phyloP scores from a whole-genome alignment of 2,113 vertebrate species.

The Antechinus stuartii region DNA sequence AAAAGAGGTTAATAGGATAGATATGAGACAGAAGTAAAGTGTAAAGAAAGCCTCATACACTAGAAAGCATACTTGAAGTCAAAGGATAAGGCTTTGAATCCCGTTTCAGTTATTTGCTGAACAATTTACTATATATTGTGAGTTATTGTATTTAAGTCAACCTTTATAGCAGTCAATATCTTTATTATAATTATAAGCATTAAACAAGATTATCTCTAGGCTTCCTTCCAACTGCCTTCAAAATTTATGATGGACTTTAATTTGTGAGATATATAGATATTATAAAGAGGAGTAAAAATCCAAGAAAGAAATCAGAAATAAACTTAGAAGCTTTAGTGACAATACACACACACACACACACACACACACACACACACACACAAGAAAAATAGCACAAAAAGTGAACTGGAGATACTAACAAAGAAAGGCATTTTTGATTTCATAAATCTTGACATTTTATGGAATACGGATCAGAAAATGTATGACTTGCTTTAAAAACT shows the following conservation, averaged over 20 bases:
- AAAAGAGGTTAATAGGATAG: not conserved
- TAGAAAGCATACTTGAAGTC: not conserved
- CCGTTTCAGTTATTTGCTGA: not conserved
- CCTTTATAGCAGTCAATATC: not conserved
- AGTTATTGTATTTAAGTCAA: not conserved
- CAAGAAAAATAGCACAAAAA: not conserved
- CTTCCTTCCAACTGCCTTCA: not conserved
- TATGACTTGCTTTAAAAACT: too few relatives aligned
- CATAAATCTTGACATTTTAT: too few relatives aligned
- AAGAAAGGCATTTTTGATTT: too few relatives aligned
- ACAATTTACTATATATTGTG: not conserved
- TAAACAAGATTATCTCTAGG: not conserved
- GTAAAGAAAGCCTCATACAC: not conserved
- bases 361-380: too few relatives aligned
- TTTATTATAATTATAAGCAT: not conserved
- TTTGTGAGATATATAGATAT: not conserved
- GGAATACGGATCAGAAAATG: too few relatives aligned
- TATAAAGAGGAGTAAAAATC: not conserved
- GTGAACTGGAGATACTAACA: not conserved
- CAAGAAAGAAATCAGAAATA: not conserved
- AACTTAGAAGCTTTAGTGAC: not conserved
- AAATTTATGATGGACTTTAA: not conserved
- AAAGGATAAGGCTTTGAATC: not conserved
- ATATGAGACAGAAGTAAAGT: not conserved
- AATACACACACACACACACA: too few relatives aligned